These are phyloP conservation scores for Scotopteryx bipunctaria DNA, from an alignment of 2,888 invertebrate species.

Conservation along the genomic window DNA sequence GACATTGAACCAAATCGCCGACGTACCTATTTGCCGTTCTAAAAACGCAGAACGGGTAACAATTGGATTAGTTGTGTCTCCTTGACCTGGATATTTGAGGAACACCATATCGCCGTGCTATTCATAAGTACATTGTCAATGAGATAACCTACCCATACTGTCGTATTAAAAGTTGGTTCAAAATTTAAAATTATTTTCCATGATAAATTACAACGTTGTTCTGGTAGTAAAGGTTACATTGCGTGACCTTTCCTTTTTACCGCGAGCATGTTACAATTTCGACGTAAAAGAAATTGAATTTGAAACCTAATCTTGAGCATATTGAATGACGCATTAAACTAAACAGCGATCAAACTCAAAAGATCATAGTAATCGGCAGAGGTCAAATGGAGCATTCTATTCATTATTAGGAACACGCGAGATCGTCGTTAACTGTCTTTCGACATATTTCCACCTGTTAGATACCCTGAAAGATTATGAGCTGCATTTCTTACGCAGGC, in stretches of 20 bases:
- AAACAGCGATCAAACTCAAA: not conserved
- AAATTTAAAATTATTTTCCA: too few relatives aligned
- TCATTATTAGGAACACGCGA: not conserved
- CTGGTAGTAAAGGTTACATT: too few relatives aligned
- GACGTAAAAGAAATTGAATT: too few relatives aligned
- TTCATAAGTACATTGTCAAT: conserved; percentile 8
- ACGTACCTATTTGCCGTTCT: conserved; percentile 1
- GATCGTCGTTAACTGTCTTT: conserved; percentile 10
- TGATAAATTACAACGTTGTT: too few relatives aligned
- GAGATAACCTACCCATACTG: not conserved
- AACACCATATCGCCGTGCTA: conserved; percentile 12
- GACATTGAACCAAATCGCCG: conserved; percentile 3
- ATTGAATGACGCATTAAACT: not conserved
- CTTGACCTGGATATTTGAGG: conserved; percentile 29
- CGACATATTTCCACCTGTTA: conserved; percentile 30
- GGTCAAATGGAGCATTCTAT: not conserved
- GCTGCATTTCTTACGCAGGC: conserved; percentile 26
- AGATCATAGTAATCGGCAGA: not conserved
- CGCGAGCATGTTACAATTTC: too few relatives aligned
- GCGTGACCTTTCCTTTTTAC: too few relatives aligned
- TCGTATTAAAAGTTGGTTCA: too few relatives aligned
- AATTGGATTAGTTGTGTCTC: not conserved
- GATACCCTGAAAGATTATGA: conserved; percentile 29
- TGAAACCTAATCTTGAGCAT: too few relatives aligned
- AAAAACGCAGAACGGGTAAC: conserved; percentile 19